Percentiles rank a stretch among this genome's conserved stretches.
Evolutionary conservation across 2,113 vertebrate genomes (phyloP).

Genomic region (Phalacrocorax aristotelis): DNA sequence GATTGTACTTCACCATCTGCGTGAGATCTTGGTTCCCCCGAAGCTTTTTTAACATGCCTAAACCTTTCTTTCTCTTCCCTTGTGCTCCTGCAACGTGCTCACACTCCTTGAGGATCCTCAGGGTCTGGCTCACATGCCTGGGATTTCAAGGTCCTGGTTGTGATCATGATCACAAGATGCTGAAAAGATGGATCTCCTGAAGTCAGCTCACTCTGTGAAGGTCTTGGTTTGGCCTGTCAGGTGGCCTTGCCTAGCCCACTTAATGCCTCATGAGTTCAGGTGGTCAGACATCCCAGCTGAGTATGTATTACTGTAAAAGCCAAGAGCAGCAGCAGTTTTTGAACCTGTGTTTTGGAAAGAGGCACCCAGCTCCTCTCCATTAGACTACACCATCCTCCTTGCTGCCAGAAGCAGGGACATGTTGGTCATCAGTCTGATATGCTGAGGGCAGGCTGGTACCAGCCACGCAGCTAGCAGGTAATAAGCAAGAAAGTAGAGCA

Average conservation of each 20-base stretch:
- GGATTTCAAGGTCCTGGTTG: fast-evolving
- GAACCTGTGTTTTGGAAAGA: neutral
- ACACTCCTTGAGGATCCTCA: neutral
- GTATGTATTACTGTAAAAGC: neutral
- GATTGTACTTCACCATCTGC: fast-evolving
- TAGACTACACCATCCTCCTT: neutral
- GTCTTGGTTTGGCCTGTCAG: neutral
- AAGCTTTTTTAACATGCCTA: fast-evolving
- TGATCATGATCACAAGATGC: neutral
- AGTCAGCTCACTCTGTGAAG: neutral
- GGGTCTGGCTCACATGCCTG: fast-evolving
- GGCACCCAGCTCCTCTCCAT: neutral
- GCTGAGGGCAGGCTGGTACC: neutral
- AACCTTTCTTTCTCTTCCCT: neutral
- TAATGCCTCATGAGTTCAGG: neutral
- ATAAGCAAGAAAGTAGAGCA: neutral
- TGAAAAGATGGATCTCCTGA: neutral
- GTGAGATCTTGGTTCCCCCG: neutral
- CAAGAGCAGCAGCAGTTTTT: neutral
- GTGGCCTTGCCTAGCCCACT: neutral
- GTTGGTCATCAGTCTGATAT: neutral
- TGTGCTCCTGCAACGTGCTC: fast-evolving
- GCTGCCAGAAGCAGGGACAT: neutral
- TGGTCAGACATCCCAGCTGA: neutral
- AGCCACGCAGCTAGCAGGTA: neutral